Conservation (phyloP, 2,888 invertebrate species). For the Hipparchia semele region DNA sequence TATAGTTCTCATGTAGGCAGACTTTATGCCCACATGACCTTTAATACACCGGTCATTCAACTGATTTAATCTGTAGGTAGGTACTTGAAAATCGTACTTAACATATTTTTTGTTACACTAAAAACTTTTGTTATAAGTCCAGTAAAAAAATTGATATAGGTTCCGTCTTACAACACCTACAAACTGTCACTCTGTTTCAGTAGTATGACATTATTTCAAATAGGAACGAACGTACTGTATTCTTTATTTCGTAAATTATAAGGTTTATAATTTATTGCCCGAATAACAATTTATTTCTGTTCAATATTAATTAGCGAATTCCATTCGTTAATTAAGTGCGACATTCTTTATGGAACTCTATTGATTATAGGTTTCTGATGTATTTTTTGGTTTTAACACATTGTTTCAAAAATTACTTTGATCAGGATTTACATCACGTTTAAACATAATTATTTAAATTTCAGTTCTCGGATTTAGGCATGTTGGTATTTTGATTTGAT, state of each 20-base stretch:
- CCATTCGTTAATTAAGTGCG: constrained; percentile 17
- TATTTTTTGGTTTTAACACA: not conserved
- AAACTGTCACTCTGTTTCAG: not conserved
- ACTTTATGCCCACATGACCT: not conserved
- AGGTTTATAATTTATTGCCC: not conserved
- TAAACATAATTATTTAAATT: not conserved
- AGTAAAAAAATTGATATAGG: not conserved
- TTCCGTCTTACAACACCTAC: not conserved
- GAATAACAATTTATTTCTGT: constrained; percentile 1
- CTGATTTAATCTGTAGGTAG: not conserved
- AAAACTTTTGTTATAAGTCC: not conserved
- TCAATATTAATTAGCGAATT: constrained; percentile 13
- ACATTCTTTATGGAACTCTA: not conserved
- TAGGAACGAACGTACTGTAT: not conserved
- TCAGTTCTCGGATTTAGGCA: constrained; percentile 1
- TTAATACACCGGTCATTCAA: constrained; percentile 11
- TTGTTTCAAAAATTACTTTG: not conserved
- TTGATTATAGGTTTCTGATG: not conserved
- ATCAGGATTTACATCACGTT: not conserved
- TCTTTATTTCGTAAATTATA: not conserved
- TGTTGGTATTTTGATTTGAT: constrained; percentile 4
- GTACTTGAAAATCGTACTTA: constrained; percentile 1
- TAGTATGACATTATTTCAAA: not conserved
- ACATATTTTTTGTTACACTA: constrained; percentile 10
- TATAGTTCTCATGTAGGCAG: not conserved